phyloP scores from a whole-genome alignment of 2,113 vertebrate genomes.

The Pantherophis guttatus region DNA sequence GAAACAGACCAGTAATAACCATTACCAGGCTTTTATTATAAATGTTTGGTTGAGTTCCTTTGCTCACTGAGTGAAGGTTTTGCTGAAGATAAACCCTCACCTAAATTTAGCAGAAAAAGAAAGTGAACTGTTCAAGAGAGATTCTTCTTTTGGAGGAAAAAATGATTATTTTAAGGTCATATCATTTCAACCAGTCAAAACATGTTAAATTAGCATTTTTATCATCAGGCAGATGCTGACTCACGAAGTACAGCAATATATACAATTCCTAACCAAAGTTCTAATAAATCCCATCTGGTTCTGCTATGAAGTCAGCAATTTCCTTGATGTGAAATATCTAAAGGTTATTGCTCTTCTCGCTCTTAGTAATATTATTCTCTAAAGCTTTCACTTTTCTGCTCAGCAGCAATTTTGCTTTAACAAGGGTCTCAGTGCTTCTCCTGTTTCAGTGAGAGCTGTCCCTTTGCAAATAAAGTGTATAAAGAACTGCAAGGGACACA shows the following conservation, averaged over 20 bases:
- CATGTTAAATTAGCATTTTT: background rate
- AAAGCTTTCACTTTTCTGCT: conserved; percentile 30
- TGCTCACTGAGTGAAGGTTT: background rate
- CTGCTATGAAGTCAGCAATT: background rate
- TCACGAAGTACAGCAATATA: background rate
- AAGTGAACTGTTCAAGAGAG: background rate
- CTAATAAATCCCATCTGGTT: background rate
- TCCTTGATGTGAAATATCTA: background rate
- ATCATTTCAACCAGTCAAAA: background rate
- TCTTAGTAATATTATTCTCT: conserved; percentile 16
- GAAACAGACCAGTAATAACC: background rate
- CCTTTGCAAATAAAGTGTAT: background rate
- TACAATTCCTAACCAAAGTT: background rate
- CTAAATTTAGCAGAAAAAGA: background rate
- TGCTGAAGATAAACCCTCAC: background rate
- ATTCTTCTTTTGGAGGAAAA: background rate
- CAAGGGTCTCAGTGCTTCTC: background rate
- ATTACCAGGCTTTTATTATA: background rate
- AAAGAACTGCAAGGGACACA: background rate
- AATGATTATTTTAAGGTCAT: background rate
- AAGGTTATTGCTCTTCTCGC: background rate
- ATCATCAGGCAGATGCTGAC: background rate
- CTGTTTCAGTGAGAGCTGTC: background rate
- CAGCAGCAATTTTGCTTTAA: conserved; percentile 16
- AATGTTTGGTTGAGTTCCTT: background rate